Base-by-base conservation (phyloP, 2,113 vertebrate species). In the Platichthys flesus region DNA sequence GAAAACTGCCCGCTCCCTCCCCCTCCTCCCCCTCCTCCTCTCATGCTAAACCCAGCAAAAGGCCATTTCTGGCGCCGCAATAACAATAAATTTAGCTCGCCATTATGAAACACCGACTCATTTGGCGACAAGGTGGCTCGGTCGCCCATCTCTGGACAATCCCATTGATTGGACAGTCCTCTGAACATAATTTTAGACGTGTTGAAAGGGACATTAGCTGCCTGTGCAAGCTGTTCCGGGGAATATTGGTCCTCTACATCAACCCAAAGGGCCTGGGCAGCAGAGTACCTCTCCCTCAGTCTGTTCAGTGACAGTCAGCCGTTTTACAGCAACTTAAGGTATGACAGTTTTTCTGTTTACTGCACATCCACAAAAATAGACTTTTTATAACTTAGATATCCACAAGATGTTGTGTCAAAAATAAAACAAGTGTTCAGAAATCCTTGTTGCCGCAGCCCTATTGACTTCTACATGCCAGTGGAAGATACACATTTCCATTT, bases 181-280 rank as follows among this genome's bases (percentile, higher is more conserved):
- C 74, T 67, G 80, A 83, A 89, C 86, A 90, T 85, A 85, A 91
- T 87, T 89, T 90, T 85, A 88, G 85, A 90, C 57, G 68, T 71
- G 88, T 85, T 88, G 78, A 89, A 87, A 88, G 76, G 79, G 79
- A 85, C 81, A 81, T 90, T 87, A 86, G 82, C 85, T 81, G 76
- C 68, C 70, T 75, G 67, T 57, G 83, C 83, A 83, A 85, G 85
- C 86, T 88, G 85, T 87, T 87, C 67, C 31, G 1, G 76, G 79
- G 79, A 88, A 84, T 85, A 86, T 87, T 82, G 82, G 67, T 64
- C 70, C 75, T 80, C 76, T 89, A 74, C 52, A 81, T 86, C 82
- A 85, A 74, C 63, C 71, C 80, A 83, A 75, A 81, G 82, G 74
- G 60, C 75, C 81, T 28, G 66, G 51, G 56, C 71, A 67, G 85